Percentiles rank a stretch among this genome's conserved stretches.
phyloP scores from a whole-genome alignment of 2,113 vertebrate species.

The Rhineura floridana region DNA sequence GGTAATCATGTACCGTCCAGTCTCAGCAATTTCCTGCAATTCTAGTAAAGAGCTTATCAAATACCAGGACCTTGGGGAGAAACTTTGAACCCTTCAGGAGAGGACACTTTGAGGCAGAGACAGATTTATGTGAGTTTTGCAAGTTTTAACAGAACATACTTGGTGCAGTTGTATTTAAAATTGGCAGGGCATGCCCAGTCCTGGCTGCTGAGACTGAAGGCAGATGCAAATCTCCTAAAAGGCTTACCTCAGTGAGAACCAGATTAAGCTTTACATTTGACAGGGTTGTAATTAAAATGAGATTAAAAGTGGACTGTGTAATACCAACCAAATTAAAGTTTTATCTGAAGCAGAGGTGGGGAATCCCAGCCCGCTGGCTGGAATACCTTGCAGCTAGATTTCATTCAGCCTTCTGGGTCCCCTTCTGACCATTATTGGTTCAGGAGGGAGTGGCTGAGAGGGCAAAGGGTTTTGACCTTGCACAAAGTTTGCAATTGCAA shows the following conservation, averaged over 20 bases:
- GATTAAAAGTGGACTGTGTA: not conserved
- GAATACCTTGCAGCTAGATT: too few species aligned
- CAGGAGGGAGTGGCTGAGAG: too few species aligned
- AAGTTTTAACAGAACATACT: not conserved
- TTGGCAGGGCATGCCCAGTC: too few species aligned
- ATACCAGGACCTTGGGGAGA: not conserved
- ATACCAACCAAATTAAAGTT: not conserved
- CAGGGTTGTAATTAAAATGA: conserved; percentile 6
- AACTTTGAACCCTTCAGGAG: not conserved
- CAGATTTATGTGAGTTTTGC: not conserved
- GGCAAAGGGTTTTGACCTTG: too few species aligned
- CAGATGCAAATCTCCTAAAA: not conserved
- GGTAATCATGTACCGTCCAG: not conserved
- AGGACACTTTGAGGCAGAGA: not conserved
- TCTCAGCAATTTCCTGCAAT: not conserved
- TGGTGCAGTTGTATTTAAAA: not conserved
- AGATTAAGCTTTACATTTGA: not conserved
- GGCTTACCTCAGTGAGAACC: not conserved
- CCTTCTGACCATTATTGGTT: too few species aligned
- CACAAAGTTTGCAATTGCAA: too few species aligned
- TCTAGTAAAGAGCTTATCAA: not conserved
- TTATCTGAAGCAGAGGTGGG: not conserved
- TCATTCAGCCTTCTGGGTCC: too few species aligned
- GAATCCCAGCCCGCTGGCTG: too few species aligned
- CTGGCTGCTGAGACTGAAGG: not conserved